phyloP scores from a whole-genome alignment of 2,888 invertebrate species.

The Hanleya hanleyi region DNA sequence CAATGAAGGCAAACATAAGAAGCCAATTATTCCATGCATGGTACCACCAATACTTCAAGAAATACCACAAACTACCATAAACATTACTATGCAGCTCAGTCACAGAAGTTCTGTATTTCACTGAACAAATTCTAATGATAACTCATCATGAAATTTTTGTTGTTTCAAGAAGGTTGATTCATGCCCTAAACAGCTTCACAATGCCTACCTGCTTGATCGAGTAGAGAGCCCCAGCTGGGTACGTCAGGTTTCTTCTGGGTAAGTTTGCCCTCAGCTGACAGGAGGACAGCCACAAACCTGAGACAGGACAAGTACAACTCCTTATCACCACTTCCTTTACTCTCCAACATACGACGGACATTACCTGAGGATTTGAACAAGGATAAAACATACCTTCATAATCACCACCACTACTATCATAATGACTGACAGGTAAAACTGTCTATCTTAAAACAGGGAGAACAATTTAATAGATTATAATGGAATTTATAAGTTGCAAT shows the following conservation, averaged over 20 bases:
- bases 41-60: too few relatives aligned
- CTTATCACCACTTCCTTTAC: constrained; percentile 23
- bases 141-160: too few relatives aligned
- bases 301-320: constrained; percentile 45
- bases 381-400: not conserved
- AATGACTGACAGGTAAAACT: not conserved
- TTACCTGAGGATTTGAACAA: not conserved
- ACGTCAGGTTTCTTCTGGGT: not conserved
- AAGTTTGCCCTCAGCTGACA: constrained; percentile 53
- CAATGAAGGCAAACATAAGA: too few relatives aligned
- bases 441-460: not conserved
- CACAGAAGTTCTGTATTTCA: too few relatives aligned
- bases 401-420: not conserved
- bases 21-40: too few relatives aligned
- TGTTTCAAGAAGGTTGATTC: too few relatives aligned
- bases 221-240: not conserved
- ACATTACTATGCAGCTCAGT: too few relatives aligned
- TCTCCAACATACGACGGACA: not conserved
- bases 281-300: constrained; percentile 52
- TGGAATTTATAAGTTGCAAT: too few relatives aligned
- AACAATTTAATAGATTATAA: not conserved
- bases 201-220: not conserved
- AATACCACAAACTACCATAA: too few relatives aligned
- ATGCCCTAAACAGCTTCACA: too few relatives aligned
- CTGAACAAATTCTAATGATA: too few relatives aligned